phyloP scores from a whole-genome alignment of 2,797 vertebrate species.

The Orestias chungarensis region DNA sequence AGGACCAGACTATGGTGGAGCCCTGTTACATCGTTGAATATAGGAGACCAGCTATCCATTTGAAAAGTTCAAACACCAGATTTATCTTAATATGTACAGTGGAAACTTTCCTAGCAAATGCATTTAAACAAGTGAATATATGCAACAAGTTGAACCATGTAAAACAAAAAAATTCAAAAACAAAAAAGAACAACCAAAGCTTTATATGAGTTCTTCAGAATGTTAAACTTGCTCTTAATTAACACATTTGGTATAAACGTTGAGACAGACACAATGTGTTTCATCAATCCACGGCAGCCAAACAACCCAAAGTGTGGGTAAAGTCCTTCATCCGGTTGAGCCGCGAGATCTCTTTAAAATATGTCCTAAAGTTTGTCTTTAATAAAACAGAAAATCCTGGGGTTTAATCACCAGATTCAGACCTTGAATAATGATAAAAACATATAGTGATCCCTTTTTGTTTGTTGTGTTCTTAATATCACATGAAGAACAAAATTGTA shows the following conservation, averaged over 20 bases:
- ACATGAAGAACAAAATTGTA: not conserved
- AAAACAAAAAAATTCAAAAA: not conserved
- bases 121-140: not conserved
- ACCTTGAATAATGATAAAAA: not conserved
- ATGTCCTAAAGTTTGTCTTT: no score
- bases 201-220: not conserved
- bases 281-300: not conserved
- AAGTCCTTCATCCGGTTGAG: not conserved
- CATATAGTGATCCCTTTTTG: not conserved
- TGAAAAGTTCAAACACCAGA: no score
- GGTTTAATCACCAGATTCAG: no score
- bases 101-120: not conserved
- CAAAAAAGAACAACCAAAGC: not conserved
- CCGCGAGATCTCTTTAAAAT: not conserved
- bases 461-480: no score
- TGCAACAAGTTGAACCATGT: not conserved
- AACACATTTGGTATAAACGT: not conserved
- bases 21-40: not conserved
- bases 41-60: no score
- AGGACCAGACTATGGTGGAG: not conserved
- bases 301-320: not conserved
- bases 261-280: not conserved
- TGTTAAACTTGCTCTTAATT: not conserved
- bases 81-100: no score
- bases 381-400: not conserved